Conservation (phyloP, 2,797 vertebrate genomes). For the Trichosurus vulpecula region DNA sequence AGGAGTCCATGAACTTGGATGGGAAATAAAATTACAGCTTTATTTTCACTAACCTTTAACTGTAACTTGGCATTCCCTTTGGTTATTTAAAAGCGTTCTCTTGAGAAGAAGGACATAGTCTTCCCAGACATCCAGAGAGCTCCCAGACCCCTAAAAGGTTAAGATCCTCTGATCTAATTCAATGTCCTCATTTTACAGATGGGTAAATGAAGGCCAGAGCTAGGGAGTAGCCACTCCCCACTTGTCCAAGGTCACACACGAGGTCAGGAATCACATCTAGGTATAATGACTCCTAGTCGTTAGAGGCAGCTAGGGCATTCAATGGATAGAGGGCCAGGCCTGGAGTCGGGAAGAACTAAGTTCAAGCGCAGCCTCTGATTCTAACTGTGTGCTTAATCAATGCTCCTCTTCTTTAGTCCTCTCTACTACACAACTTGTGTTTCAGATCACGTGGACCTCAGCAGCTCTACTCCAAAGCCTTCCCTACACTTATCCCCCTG, state of each 20-base stretch:
- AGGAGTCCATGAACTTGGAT: not conserved
- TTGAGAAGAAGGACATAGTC: not conserved
- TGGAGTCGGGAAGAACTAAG: not conserved
- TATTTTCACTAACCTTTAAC: not conserved
- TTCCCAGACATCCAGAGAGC: not conserved
- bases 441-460: slow-evolving; percentile 64
- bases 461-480: not conserved
- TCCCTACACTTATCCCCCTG: not conserved
- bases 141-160: not conserved
- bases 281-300: not conserved
- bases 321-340: not conserved
- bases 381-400: not conserved
- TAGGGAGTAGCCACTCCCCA: not conserved
- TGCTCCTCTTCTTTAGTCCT: not conserved
- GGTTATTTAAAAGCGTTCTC: not conserved
- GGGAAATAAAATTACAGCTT: not conserved
- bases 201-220: not conserved
- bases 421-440: not conserved
- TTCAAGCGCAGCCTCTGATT: not conserved
- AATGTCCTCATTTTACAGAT: not conserved
- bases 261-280: not conserved
- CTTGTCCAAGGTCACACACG: not conserved
- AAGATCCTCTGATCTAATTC: not conserved
- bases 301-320: not conserved
- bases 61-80: not conserved